Evolutionary conservation across 1,140 invertebrate species (phyloP).

Genomic region (Hestina assimilis): DNA sequence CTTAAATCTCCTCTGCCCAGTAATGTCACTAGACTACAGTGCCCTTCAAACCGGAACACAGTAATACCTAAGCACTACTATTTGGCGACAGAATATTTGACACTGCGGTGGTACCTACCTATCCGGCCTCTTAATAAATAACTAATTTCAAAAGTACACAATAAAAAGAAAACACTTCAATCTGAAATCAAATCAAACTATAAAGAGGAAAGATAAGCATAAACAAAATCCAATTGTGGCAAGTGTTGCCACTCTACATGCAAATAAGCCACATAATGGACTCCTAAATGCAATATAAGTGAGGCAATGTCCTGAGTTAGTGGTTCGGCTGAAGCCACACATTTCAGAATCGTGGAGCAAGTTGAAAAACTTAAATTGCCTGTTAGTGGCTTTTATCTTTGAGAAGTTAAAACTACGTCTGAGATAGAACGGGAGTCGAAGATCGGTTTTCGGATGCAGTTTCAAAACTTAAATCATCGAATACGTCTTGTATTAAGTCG

Average conservation of each 20-base stretch:
- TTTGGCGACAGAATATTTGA: no score
- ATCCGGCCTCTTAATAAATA: no score
- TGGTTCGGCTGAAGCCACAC: constrained; percentile 22
- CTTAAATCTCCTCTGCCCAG: no score
- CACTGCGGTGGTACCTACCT: no score
- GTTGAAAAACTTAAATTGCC: constrained; percentile 60
- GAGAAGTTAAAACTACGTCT: constrained; percentile 40
- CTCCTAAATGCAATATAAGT: constrained; percentile 2
- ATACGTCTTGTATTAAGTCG: not conserved
- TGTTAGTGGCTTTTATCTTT: constrained; percentile 59
- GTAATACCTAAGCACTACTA: no score
- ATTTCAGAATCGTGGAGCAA: constrained; percentile 29
- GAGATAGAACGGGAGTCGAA: constrained; percentile 13
- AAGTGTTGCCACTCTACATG: not conserved
- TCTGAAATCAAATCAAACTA: no score
- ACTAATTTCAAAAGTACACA: no score
- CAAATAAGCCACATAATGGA: not conserved
- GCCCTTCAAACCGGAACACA: no score
- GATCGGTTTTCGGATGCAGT: constrained; percentile 30
- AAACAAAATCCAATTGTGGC: not conserved
- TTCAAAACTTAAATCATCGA: constrained; percentile 22
- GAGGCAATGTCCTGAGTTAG: not conserved
- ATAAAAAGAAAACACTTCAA: no score
- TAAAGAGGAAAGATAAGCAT: not conserved
- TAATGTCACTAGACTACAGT: no score